These are phyloP conservation scores for Volucella bombylans DNA, from an alignment of 2,888 invertebrate species.

Conservation along the genomic window DNA sequence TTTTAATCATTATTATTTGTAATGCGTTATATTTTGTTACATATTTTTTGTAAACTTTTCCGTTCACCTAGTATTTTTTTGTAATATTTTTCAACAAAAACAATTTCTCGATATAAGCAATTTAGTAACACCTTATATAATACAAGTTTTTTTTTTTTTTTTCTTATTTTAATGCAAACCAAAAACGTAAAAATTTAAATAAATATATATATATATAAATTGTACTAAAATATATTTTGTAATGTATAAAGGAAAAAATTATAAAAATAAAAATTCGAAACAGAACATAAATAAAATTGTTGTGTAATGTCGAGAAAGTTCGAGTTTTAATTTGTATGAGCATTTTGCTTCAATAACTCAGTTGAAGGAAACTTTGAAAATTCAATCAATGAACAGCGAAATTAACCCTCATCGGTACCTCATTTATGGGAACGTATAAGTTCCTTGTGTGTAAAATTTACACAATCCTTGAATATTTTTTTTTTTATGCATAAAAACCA, in stretches of 20 bases:
- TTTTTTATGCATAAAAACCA: too few relatives aligned
- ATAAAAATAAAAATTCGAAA: slow-evolving; percentile 47
- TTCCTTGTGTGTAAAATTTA: too few relatives aligned
- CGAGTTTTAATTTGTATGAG: slow-evolving; percentile 15
- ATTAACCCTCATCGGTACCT: too few relatives aligned
- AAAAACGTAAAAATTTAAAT: slow-evolving; percentile 52
- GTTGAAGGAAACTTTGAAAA: too few relatives aligned
- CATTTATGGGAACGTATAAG: too few relatives aligned
- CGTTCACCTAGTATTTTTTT: slow-evolving; percentile 30
- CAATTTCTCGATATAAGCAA: slow-evolving; percentile 65
- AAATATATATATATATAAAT: slow-evolving; percentile 52
- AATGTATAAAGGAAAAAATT: slow-evolving; percentile 70
- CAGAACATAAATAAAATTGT: slow-evolving; percentile 60
- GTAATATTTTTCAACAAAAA: slow-evolving; percentile 52
- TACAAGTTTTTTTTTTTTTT: slow-evolving; percentile 53
- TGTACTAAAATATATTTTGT: slow-evolving; percentile 71
- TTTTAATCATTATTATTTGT: slow-evolving; percentile 3
- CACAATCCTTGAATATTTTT: too few relatives aligned
- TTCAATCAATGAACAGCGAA: too few relatives aligned
- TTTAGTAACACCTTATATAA: slow-evolving; percentile 43
- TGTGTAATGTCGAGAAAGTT: slow-evolving; percentile 61
- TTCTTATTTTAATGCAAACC: slow-evolving; percentile 55
- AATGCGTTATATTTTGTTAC: slow-evolving; percentile 58
- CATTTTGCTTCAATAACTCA: too few relatives aligned
- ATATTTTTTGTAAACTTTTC: slow-evolving; percentile 40